phyloP scores from a whole-genome alignment of 2,113 vertebrate genomes.

The Muntiacus muntjak region DNA sequence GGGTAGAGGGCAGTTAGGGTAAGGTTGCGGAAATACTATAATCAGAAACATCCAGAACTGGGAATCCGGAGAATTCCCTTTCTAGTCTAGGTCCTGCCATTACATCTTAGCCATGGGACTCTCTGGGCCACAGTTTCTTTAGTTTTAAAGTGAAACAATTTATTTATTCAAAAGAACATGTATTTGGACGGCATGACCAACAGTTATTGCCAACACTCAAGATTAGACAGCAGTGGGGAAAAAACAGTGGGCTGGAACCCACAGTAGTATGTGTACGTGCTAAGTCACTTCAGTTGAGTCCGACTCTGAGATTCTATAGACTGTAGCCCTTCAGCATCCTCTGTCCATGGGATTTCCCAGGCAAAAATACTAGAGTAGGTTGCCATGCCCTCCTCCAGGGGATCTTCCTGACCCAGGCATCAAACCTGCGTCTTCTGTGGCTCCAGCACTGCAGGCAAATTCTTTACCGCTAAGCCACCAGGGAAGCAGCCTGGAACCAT shows the following conservation, averaged over 20 bases:
- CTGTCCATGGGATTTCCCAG: not conserved
- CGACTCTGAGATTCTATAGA: not conserved
- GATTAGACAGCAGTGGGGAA: not conserved
- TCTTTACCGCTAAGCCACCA: not conserved
- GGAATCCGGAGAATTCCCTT: not conserved
- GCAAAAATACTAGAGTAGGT: not conserved
- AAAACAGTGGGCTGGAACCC: not conserved
- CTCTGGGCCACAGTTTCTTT: not conserved
- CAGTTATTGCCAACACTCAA: not conserved
- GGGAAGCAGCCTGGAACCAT: not conserved
- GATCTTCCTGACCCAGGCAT: not conserved
- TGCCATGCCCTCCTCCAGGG: not conserved
- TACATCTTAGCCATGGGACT: not conserved
- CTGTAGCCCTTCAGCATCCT: not conserved
- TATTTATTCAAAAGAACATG: not conserved
- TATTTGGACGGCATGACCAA: not conserved
- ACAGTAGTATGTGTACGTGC: not conserved
- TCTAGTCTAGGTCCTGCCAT: not conserved
- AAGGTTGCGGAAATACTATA: not conserved
- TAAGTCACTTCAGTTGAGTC: not conserved
- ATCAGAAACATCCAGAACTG: not conserved
- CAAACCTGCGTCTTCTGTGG: not conserved
- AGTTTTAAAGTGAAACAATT: not conserved
- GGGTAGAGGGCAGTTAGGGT: not conserved
- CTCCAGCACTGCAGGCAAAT: not conserved